These are phyloP conservation scores for Melipona beecheii DNA, from an alignment of 2,888 invertebrate species.

Conservation along the genomic window DNA sequence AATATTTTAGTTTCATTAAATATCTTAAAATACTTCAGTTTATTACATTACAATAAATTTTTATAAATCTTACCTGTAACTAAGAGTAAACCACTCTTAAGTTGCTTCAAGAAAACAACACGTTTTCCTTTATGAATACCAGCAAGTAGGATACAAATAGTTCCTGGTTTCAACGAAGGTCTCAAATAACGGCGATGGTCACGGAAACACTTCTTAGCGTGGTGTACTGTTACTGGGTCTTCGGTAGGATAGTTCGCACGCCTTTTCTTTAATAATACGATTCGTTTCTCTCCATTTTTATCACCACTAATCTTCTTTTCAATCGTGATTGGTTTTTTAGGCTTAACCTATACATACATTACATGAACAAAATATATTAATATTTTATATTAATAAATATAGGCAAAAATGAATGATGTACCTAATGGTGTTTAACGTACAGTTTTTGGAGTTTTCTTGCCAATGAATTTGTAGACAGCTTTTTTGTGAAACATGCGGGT, in stretches of 20 bases:
- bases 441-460: slow-evolving; percentile 89
- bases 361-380: too few relatives aligned
- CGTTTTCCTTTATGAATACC: slow-evolving; percentile 99
- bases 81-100: slow-evolving; percentile 95
- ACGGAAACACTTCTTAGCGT: slow-evolving; percentile 91
- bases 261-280: slow-evolving; percentile 91
- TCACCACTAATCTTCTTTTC: slow-evolving; percentile 97
- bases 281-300: slow-evolving; percentile 97
- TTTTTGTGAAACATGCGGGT: slow-evolving; percentile 92
- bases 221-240: slow-evolving; percentile 89
- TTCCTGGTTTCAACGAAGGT: slow-evolving; percentile 93
- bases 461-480: slow-evolving; percentile 88
- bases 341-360: slow-evolving; percentile 84
- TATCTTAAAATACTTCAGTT: neutral
- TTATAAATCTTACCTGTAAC: slow-evolving; percentile 90
- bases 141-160: slow-evolving; percentile 96
- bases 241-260: slow-evolving; percentile 93
- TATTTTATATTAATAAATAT: too few relatives aligned
- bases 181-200: slow-evolving; percentile 92
- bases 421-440: slow-evolving; percentile 70
- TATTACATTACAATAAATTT: neutral
- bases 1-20: neutral
- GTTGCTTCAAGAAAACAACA: slow-evolving; percentile 94
- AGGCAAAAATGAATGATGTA: neutral
- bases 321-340: slow-evolving; percentile 89